phyloP scores from a whole-genome alignment of 2,888 invertebrate genomes.

The Drosophila nr. medialis region DNA sequence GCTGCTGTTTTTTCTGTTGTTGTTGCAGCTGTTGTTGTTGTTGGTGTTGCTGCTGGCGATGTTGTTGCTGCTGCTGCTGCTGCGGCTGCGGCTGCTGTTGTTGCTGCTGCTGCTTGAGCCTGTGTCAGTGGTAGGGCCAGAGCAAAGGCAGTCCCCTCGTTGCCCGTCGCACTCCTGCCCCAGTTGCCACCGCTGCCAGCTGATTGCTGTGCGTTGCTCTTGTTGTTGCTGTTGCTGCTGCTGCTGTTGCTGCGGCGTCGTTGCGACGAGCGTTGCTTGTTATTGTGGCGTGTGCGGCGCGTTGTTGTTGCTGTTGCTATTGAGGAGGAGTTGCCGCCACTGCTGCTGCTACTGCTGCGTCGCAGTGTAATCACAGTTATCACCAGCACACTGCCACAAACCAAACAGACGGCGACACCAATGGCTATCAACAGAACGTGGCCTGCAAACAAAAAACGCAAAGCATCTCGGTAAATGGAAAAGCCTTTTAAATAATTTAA shows the following conservation, averaged over 20 bases:
- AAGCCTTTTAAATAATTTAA: neutral
- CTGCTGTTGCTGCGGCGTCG: conserved; percentile 57
- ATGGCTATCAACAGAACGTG: conserved; percentile 79
- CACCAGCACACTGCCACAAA: conserved; percentile 81
- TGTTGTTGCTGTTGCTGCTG: conserved; percentile 28
- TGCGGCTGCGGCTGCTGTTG: conserved; percentile 58
- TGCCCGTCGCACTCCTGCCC: conserved; percentile 56
- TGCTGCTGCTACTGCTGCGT: conserved; percentile 43
- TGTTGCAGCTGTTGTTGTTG: conserved; percentile 75
- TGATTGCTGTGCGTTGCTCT: conserved; percentile 29
- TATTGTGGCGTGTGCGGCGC: conserved; percentile 61
- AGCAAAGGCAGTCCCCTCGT: conserved; percentile 75
- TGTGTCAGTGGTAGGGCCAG: conserved; percentile 84
- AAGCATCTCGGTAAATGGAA: conserved; percentile 2
- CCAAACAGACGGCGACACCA: conserved; percentile 81
- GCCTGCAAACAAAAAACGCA: conserved; percentile 57
- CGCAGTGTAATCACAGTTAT: conserved; percentile 74
- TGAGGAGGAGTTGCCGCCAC: conserved; percentile 60
- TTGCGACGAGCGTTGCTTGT: conserved; percentile 69
- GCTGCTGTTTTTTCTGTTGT: conserved; percentile 50
- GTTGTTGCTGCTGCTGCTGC: conserved; percentile 24
- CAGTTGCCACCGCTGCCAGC: conserved; percentile 27
- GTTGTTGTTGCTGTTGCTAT: conserved; percentile 64
- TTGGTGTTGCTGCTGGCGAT: conserved; percentile 76
- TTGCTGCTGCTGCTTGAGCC: conserved; percentile 68